A percentile compares a stretch with the other conserved stretches of the same genome.
These are phyloP conservation scores for Pomacea canaliculata DNA, from an alignment of 2,888 invertebrate genomes.

Conservation along the genomic window DNA sequence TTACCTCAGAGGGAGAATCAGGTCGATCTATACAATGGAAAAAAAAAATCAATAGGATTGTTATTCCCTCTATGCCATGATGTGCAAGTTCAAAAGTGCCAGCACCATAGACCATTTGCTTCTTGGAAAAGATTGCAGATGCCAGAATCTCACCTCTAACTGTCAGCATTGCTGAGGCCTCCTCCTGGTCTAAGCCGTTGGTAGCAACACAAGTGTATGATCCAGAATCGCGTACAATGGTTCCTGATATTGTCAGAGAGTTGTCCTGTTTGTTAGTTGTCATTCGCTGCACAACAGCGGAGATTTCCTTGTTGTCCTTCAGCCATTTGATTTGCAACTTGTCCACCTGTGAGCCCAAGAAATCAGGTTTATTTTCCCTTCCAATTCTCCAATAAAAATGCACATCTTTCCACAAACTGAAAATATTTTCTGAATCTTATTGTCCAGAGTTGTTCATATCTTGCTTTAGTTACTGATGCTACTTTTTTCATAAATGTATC, in stretches of 20 bases:
- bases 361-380: too few species aligned
- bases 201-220: conserved; percentile 93
- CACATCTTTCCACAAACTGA: too few species aligned
- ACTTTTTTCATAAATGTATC: too few species aligned
- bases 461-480: too few species aligned
- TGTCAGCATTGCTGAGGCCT: conserved; percentile 87
- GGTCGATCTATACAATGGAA: conserved; percentile 80
- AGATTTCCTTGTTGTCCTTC: conserved; percentile 83
- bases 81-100: background rate
- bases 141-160: conserved; percentile 80
- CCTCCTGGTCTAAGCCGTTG: conserved; percentile 88
- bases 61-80: background rate
- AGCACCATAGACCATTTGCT: background rate
- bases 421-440: too few species aligned
- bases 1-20: conserved; percentile 82
- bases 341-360: conserved; percentile 4
- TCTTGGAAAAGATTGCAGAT: background rate
- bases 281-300: conserved; percentile 76
- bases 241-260: conserved; percentile 93
- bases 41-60: background rate
- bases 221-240: conserved; percentile 94
- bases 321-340: conserved; percentile 34
- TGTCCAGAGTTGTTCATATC: too few species aligned
- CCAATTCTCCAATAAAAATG: too few species aligned
- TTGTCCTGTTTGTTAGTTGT: conserved; percentile 77